Evolutionary conservation across 2,113 vertebrate genomes (phyloP), one percentile per base, ranked within the genome.

Genomic region (Gracilinanus agilis): DNA sequence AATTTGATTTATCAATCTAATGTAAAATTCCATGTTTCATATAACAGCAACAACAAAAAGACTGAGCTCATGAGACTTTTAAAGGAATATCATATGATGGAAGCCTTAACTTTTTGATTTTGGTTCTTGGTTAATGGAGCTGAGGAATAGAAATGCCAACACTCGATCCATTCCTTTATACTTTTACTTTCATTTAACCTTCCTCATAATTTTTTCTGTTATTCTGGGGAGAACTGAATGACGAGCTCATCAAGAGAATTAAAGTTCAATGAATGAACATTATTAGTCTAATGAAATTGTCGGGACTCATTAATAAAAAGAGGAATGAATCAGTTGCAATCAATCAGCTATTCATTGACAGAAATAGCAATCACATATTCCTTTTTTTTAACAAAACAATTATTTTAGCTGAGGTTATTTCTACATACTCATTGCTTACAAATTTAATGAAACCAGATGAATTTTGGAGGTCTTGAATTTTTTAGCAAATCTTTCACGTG

Each of bases 221-320:
- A 0, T 90, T 94, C 67, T 91, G 53, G 54, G 58, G 91, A 91
- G 53, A 91, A 54, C 75, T 94, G 58, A 96, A 92, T 83, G 94
- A 93, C 91, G 94, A 89, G 90, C 44, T 96, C 93, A 96, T 96
- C 93, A 96, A 56, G 29, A 94, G 53, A 95, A 95, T 90, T 96
- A 96, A 93, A 95, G 53, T 92, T 25, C 53, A 53, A 56, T 92
- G 91, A 92, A 93, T 94, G 55, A 6, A 61, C 92, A 93, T 94
- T 95, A 93, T 94, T 95, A 93, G 83, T 88, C 94, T 92, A 90
- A 96, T 96, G 93, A 83, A 95, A 96, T 93, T 94, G 94, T 94
- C 67, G 54, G 90, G 3, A 96, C 54, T 96, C 91, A 91, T 95
- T 97, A 97, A 88, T 96, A 96, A 96, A 53, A n/a, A 75, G 34